phyloP scores from a whole-genome alignment of 2,113 vertebrate genomes.

The Pipra filicauda region DNA sequence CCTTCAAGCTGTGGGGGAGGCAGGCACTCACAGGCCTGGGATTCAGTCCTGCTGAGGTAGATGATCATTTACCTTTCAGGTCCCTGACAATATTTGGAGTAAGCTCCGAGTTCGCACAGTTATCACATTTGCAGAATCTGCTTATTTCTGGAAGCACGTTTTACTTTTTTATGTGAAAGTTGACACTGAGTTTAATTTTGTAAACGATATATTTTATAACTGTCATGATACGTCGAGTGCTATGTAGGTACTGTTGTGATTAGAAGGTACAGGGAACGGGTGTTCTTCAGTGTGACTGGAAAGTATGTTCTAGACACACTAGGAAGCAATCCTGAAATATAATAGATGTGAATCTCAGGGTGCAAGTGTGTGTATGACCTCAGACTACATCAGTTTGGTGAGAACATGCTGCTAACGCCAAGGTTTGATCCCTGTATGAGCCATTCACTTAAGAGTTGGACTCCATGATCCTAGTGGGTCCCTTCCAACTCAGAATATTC shows the following conservation, averaged over 20 bases:
- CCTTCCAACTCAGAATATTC: neutral
- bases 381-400: accelerated
- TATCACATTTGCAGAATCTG: neutral
- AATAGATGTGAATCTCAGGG: neutral
- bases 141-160: neutral
- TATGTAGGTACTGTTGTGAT: neutral
- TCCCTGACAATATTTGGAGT: neutral
- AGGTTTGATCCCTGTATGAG: accelerated
- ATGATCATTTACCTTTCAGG: neutral
- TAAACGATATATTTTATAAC: neutral
- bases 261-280: neutral
- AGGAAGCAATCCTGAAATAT: neutral
- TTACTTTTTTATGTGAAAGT: neutral
- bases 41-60: neutral
- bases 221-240: accelerated
- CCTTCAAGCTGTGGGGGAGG: neutral
- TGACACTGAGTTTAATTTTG: accelerated
- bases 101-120: neutral
- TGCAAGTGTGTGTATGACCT: neutral
- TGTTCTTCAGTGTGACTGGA: neutral
- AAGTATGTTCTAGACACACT: neutral
- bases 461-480: accelerated
- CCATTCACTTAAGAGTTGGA: neutral
- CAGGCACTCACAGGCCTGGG: accelerated
- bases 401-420: accelerated